Conservation (phyloP, 2,797 vertebrate species). For the Malurus splendens region DNA sequence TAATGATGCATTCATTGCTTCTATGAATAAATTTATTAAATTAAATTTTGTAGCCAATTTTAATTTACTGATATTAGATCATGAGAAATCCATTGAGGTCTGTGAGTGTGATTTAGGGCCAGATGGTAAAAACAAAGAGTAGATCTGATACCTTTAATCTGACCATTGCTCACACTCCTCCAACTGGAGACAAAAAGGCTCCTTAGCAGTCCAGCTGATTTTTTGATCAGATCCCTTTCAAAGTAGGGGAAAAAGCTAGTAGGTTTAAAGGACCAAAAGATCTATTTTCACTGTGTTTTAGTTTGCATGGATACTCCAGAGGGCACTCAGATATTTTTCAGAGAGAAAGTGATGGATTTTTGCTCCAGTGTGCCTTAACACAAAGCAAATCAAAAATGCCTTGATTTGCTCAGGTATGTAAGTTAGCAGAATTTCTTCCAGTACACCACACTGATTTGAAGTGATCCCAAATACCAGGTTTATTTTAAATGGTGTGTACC, state of each 20-base stretch:
- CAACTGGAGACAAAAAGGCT: not conserved
- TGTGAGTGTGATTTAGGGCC: not conserved
- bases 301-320: not conserved
- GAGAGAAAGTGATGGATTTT: not conserved
- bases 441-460: not conserved
- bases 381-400: not conserved
- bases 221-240: not conserved
- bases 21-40: not conserved
- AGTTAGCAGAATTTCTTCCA: not conserved
- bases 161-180: not conserved
- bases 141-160: not conserved
- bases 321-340: not conserved
- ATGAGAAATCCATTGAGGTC: not conserved
- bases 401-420: not conserved
- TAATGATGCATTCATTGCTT: not conserved
- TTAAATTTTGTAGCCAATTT: not conserved
- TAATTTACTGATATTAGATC: not conserved
- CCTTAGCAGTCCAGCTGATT: not conserved
- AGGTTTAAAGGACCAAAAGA: not conserved
- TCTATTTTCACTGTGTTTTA: not conserved
- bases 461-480: not conserved
- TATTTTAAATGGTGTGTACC: not conserved
- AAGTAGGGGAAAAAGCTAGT: not conserved
- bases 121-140: not conserved
- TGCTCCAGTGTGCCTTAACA: not conserved